Evolutionary conservation across 2,113 vertebrate species (phyloP), one percentile per base, ranked within the genome.

Genomic region (Phoxinus phoxinus): DNA sequence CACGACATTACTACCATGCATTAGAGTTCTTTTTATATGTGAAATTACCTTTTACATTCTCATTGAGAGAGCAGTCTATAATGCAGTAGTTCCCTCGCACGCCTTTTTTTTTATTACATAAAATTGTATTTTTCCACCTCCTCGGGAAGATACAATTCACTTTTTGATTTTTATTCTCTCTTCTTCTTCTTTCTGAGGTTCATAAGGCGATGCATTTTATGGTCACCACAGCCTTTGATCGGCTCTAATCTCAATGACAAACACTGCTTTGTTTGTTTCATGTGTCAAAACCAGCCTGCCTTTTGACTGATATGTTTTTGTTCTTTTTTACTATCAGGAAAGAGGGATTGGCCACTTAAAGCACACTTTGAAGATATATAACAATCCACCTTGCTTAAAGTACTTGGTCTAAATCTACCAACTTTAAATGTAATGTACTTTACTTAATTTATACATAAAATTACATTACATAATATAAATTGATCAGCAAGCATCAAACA

Each of bases 31-130:
- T 95, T 95, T 95, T 95, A 95, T 95, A 94, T 94, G 94, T 95
- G 95, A 95, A 95, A 95, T 95, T 95, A 95, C 95, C 95, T 95
- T 95, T 95, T 95, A 95, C 94, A 94, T 95, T 95, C 93, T 95
- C 94, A 95, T 94, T 95, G 94, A 95, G 92, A 89, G 92, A 94
- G 93, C 94, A 93, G 93, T 94, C 94, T 94, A 92, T 93, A 94
- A 94, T 92, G 92, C 84, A 79, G 69, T 85, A 93, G 92, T 94
- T 94, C 92, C 94, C 92, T 94, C 91, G 89, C 92, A 94, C 92
- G 91, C 82, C 87, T 87, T 87, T 87, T 93, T 92, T 87, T 87
- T 93, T 92, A 94, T 93, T 93, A 91, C 91, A 93, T 93, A 89
- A 93, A 92, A 93, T 89, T 89, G 59, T 89, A 84, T 88, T 73